phyloP scores from a whole-genome alignment of 1,140 invertebrate genomes.

The Palaemon carinicauda region DNA sequence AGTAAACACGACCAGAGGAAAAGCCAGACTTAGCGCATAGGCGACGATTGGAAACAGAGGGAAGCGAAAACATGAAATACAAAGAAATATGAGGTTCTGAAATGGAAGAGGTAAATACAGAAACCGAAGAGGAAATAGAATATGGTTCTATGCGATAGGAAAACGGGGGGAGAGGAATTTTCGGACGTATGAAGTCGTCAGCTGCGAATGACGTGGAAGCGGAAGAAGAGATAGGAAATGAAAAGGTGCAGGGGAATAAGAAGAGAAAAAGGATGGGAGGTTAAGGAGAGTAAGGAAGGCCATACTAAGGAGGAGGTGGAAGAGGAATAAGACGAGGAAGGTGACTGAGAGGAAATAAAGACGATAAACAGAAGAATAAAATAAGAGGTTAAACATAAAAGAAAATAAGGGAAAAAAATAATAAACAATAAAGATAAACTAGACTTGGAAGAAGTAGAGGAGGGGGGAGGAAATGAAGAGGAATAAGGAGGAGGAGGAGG shows the following conservation, averaged over 20 bases:
- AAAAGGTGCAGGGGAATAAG: background rate
- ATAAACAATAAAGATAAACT: background rate
- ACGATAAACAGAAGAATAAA: background rate
- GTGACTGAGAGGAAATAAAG: background rate
- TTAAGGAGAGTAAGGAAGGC: background rate
- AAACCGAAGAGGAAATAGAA: too few species aligned
- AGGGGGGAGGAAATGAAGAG: background rate
- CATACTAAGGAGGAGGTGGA: too few species aligned
- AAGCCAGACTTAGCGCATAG: too few species aligned
- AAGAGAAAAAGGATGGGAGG: background rate
- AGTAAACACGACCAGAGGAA: too few species aligned
- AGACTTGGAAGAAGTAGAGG: background rate
- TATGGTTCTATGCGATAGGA: too few species aligned
- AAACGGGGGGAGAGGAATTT: too few species aligned
- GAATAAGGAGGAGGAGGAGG: background rate
- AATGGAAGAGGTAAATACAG: too few species aligned
- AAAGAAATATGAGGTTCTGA: too few species aligned
- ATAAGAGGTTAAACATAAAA: background rate
- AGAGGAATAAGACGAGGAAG: background rate
- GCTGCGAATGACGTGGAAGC: background rate
- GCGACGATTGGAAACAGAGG: conserved; percentile 6
- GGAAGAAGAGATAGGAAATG: conserved; percentile 3
- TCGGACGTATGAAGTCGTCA: too few species aligned
- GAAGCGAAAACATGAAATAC: background rate
- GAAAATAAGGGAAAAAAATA: background rate